phyloP scores from a whole-genome alignment of 2,888 invertebrate genomes.

The Limnephilus auricula region DNA sequence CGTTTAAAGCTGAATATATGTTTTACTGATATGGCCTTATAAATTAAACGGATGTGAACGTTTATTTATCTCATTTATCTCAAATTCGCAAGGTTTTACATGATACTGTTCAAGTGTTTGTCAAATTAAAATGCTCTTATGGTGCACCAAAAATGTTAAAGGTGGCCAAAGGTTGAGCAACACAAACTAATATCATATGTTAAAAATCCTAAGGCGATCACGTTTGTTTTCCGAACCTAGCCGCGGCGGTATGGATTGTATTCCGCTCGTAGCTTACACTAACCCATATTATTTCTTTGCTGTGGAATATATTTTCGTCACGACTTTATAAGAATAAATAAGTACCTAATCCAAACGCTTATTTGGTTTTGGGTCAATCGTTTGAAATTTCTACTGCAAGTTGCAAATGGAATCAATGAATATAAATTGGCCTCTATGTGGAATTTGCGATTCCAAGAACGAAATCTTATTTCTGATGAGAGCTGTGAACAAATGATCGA shows the following conservation, averaged over 20 bases:
- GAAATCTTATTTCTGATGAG: too few species aligned
- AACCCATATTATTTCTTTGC: not conserved
- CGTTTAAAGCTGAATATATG: too few species aligned
- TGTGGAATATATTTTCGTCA: not conserved
- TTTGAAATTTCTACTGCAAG: not conserved
- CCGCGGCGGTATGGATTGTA: not conserved
- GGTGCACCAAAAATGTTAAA: not conserved
- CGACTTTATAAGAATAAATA: not conserved
- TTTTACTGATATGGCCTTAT: too few species aligned
- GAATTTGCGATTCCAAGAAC: too few species aligned
- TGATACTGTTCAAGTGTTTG: not conserved
- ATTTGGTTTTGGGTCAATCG: not conserved
- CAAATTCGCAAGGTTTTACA: not conserved
- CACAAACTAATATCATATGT: not conserved
- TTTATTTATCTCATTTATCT: not conserved
- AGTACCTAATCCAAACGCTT: not conserved
- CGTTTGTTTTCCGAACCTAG: slow-evolving; percentile 44
- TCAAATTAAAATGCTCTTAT: not conserved
- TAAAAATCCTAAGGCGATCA: slow-evolving; percentile 61
- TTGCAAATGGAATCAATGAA: not conserved
- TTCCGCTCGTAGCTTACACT: not conserved
- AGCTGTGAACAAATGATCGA: too few species aligned
- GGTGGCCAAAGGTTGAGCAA: slow-evolving; percentile 4
- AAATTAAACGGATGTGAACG: too few species aligned
- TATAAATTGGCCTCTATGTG: not conserved